These are phyloP conservation scores for Tachypleus tridentatus DNA, from an alignment of 1,140 invertebrate species.

Conservation along the genomic window DNA sequence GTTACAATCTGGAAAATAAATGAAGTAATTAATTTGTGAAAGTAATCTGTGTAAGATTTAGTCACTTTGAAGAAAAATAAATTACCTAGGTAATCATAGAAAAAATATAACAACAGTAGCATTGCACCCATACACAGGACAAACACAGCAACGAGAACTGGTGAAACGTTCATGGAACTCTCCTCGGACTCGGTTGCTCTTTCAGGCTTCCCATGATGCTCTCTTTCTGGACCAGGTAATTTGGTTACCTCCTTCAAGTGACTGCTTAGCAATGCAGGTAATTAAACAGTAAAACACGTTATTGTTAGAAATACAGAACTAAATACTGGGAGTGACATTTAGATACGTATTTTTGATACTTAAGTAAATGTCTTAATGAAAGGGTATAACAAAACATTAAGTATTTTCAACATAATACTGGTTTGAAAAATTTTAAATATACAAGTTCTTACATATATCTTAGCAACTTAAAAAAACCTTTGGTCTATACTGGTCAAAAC, in stretches of 20 bases:
- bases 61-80: not conserved
- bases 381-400: not conserved
- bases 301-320: not conserved
- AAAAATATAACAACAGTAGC: conserved; percentile 41
- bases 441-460: too few species aligned
- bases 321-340: not conserved
- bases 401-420: too few species aligned
- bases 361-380: conserved; percentile 7
- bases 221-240: conserved; percentile 6
- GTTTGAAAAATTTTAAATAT: too few species aligned
- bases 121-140: conserved; percentile 37
- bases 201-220: conserved; percentile 3
- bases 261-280: too few species aligned
- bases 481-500: too few species aligned
- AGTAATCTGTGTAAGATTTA: too few species aligned
- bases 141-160: conserved; percentile 30
- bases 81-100: conserved; percentile 41
- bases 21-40: too few species aligned
- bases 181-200: conserved; percentile 22
- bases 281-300: too few species aligned
- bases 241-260: conserved; percentile 12
- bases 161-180: conserved; percentile 28
- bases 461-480: too few species aligned
- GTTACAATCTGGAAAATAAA: too few species aligned
- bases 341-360: not conserved